Base-by-base conservation (phyloP, 2,113 vertebrate species). In the Apodemus speciosus region DNA sequence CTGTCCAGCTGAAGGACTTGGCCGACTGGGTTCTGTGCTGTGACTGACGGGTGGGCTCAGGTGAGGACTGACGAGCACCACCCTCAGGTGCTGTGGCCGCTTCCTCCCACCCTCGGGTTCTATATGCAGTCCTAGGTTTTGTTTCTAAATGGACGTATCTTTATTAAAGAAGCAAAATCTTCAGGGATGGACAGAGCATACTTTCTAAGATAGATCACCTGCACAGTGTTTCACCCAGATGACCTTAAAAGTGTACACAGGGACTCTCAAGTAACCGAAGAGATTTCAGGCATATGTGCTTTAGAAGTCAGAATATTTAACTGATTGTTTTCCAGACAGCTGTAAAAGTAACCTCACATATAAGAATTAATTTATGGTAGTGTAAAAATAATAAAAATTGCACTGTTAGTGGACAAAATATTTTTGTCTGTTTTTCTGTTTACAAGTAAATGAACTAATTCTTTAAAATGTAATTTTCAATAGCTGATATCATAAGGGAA, bases 221-320 rank as follows among this genome's bases (percentile, higher is more conserved):
- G 30, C 35, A 87, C n/a, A 80, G 21, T 80, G 64, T 90, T 94
- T 91, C 80, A 92, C 23, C 25, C 56, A 60, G 23, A 40, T 16
- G 7, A 62, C 56, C 14, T 62, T 62, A 83, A 83, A 81, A 62
- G 43, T 43, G 27, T 62, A 18, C 15, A 43, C 4, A 60, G 56
- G 13, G 8, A 8, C 3, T 90, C 73, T 49, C 21, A 25, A 51
- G 32, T n/a, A 68, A n/a, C 43, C 8, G 3, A n/a, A 51, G 43
- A 85, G 32, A 49, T 35, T 85, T 32, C 9, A 20, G 2, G 14
- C 14, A 35, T 68, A 16, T n/a, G 32, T n/a, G 23, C 20, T 56
- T 95, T 89, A 90, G 51, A 43, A 93, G 64, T 80, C 51, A 85
- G 81, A 93, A 38, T 89, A 46, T 88, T 93, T 90, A 85, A 77